These are phyloP conservation scores for Zapornia atra DNA, from an alignment of 2,113 vertebrate species.

Conservation along the genomic window DNA sequence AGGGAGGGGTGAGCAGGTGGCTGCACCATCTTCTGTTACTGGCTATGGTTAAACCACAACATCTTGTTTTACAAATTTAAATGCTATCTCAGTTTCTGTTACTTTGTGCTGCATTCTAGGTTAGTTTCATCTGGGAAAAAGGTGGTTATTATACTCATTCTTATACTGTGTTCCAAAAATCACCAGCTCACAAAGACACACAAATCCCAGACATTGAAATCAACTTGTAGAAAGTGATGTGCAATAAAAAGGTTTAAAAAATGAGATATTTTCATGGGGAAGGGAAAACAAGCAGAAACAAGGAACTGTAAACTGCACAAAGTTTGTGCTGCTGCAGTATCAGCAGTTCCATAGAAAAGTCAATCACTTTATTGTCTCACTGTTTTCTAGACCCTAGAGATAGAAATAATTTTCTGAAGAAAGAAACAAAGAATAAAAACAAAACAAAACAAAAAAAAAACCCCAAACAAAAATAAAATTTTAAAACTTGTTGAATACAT, in stretches of 20 bases:
- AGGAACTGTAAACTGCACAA: not conserved
- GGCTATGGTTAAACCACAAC: no score
- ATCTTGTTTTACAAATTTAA: not conserved
- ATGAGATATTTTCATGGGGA: not conserved
- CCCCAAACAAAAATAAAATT: not conserved
- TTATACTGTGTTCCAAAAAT: not conserved
- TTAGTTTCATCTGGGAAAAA: not conserved
- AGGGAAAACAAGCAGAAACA: not conserved
- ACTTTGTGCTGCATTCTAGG: not conserved
- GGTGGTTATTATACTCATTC: not conserved
- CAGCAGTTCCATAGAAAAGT: not conserved
- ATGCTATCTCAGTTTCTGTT: not conserved
- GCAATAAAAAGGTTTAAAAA: not conserved
- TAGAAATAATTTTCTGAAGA: not conserved
- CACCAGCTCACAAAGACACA: not conserved
- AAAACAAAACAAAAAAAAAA: not conserved
- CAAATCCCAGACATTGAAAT: not conserved
- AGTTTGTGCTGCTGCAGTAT: not conserved
- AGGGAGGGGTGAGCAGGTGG: no score
- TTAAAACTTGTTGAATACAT: not conserved
- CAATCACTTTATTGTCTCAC: not conserved
- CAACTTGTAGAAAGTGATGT: not conserved
- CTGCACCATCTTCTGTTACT: no score
- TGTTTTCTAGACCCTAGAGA: not conserved
- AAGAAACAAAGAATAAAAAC: not conserved